A percentile compares a stretch with the other conserved stretches of the same genome.
phyloP scores from a whole-genome alignment of 2,797 vertebrate species.

The Ispidina picta region DNA sequence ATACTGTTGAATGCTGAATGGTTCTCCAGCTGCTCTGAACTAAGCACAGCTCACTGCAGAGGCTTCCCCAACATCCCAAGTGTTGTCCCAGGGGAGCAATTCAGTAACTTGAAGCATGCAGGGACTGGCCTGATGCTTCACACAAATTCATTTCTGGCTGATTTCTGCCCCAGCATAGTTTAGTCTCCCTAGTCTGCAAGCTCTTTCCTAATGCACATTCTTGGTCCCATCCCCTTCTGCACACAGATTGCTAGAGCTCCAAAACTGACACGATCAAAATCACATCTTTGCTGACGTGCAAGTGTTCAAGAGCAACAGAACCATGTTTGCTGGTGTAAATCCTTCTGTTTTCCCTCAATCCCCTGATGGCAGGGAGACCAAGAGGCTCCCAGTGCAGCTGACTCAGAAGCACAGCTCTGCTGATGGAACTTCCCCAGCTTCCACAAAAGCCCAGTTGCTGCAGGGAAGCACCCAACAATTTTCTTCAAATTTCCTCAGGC shows the following conservation, averaged over 20 bases:
- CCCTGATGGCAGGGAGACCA: not conserved
- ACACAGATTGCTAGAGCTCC: not conserved
- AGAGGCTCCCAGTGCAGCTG: not conserved
- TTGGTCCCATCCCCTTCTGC: not conserved
- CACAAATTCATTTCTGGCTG: not conserved
- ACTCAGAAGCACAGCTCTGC: not conserved
- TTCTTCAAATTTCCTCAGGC: not conserved
- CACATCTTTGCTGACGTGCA: not conserved
- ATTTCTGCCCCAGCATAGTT: not conserved
- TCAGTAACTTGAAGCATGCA: not conserved
- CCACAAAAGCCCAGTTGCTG: not conserved
- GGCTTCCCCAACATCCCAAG: not conserved
- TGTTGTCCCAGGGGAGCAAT: not conserved
- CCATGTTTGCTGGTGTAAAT: accelerated
- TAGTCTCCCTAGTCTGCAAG: not conserved
- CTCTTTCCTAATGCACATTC: not conserved
- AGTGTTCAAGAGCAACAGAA: not conserved
- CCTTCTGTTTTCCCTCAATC: not conserved
- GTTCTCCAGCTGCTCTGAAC: not conserved
- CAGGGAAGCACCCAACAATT: not conserved
- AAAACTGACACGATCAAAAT: not conserved
- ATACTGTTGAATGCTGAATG: not conserved
- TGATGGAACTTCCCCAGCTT: not conserved
- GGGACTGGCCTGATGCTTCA: not conserved
- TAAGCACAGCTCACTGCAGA: not conserved